Evolutionary conservation across 2,113 vertebrate genomes (phyloP), one percentile per base, ranked within the genome.

Genomic region (Phoenicopterus ruber): DNA sequence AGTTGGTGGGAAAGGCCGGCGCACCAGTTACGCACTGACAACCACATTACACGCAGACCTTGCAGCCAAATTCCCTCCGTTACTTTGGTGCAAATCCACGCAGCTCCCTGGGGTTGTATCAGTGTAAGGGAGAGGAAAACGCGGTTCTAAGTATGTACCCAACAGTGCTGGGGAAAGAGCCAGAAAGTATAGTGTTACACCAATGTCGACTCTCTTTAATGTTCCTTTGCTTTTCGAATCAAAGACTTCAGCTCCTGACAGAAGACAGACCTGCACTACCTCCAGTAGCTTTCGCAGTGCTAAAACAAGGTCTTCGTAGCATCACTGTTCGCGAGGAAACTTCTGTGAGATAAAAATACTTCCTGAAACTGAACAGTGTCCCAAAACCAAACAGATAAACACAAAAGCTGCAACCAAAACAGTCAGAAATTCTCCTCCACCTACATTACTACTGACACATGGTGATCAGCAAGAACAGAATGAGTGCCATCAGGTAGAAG

Each of bases 381-480:
- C 92, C 79, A 22, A 93, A 94, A 71, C 49, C 78, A 95, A 95
- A 82, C 78, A 93, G 70, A 91, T 82, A 94, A 93, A 84, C 83
- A 87, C 50, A 77, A 87, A 95, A 91, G 46, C 73, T 84, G 83
- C 55, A 85, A 95, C 40, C 58, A 95, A 89, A 96, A 76, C 81
- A 96, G 83, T 55, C 76, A 86, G 73, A 94, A 92, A 91, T 94
- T 82, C 34, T 57, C 74, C 72, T 86, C 96, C 91, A 94, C 88
- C 81, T 95, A 87, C 95, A 70, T 93, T 76, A 36, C 91, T 84
- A 29, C 86, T 61, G 69, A 93, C 87, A 95, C 97, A 79, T 66
- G 86, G 95, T 38, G 73, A 94, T 93, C 77, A 91, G 66, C 66
- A 85, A 90, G 91, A 95, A 94, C 84, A 96, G 91, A 96, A 93